Percentiles rank a stretch among this genome's conserved stretches.
Evolutionary conservation across 64 coral and sea anemone species (phyloP).

Genomic region (Anthopleura sola): DNA sequence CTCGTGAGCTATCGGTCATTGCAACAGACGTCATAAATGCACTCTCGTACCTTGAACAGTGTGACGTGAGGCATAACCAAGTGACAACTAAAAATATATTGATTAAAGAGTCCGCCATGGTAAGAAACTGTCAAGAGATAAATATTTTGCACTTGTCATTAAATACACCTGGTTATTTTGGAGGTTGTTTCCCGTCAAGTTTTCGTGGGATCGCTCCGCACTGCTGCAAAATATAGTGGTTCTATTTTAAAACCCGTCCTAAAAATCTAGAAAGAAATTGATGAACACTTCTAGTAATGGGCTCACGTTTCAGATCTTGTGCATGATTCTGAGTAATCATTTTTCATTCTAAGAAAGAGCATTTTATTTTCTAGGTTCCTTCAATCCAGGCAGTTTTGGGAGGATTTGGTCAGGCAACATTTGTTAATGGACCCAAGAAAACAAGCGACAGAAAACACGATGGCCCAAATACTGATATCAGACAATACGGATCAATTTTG

Average conservation of each 20-base stretch:
- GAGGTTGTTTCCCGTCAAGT: no score
- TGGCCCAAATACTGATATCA: neutral
- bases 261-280: no score
- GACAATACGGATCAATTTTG: neutral
- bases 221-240: no score
- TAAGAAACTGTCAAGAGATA: neutral
- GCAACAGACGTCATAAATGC: conserved; percentile 8
- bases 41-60: neutral
- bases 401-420: neutral
- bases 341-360: no score
- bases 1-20: neutral
- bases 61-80: neutral
- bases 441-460: neutral
- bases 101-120: neutral
- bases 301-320: no score
- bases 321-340: no score
- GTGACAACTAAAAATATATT: neutral
- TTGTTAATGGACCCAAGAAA: neutral
- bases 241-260: no score
- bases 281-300: no score
- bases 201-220: no score
- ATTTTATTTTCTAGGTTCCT: neutral
- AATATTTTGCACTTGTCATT: no score
- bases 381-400: neutral
- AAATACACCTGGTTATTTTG: no score